phyloP scores from a whole-genome alignment of 1,140 invertebrate genomes.

The Zaprionus capensis region DNA sequence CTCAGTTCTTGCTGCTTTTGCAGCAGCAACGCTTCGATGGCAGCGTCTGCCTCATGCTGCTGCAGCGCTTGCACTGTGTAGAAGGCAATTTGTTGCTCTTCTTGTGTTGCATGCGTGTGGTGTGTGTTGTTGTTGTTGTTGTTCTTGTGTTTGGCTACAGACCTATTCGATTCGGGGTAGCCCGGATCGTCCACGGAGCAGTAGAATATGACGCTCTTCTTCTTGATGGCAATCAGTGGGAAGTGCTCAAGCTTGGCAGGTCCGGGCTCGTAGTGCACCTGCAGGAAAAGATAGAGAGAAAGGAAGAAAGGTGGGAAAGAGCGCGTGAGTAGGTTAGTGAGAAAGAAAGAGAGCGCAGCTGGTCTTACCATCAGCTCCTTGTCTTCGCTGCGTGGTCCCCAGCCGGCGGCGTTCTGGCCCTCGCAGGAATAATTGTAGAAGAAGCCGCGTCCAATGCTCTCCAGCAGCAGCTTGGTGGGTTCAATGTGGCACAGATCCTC shows the following conservation, averaged over 20 bases:
- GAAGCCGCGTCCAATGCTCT: slow-evolving; percentile 92
- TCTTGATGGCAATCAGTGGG: slow-evolving; percentile 91
- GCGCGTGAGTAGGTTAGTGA: not conserved
- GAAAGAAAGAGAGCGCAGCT: not conserved
- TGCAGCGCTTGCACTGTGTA: slow-evolving; percentile 75
- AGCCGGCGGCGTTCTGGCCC: slow-evolving; percentile 93
- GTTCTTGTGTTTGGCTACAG: slow-evolving; percentile 57
- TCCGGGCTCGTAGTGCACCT: slow-evolving; percentile 88
- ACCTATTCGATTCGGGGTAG: slow-evolving; percentile 88
- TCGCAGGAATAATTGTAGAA: slow-evolving; percentile 97
- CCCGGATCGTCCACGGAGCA: slow-evolving; percentile 93
- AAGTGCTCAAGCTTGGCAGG: slow-evolving; percentile 89
- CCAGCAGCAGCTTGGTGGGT: slow-evolving; percentile 92
- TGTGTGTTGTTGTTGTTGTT: slow-evolving; percentile 35
- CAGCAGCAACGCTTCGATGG: slow-evolving; percentile 74
- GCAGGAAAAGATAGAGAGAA: not conserved
- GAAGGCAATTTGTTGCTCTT: slow-evolving; percentile 54
- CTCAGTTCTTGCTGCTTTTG: slow-evolving; percentile 61
- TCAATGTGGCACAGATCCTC: slow-evolving; percentile 91
- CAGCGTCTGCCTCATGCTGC: slow-evolving; percentile 70
- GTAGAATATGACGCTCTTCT: slow-evolving; percentile 89
- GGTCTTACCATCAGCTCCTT: slow-evolving; percentile 86
- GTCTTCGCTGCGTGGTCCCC: slow-evolving; percentile 90
- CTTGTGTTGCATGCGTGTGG: slow-evolving; percentile 32
- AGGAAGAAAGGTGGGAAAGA: not conserved